Evolutionary conservation across 2,797 vertebrate genomes (phyloP).

Genomic region (Acrocephalus scirpaceus): DNA sequence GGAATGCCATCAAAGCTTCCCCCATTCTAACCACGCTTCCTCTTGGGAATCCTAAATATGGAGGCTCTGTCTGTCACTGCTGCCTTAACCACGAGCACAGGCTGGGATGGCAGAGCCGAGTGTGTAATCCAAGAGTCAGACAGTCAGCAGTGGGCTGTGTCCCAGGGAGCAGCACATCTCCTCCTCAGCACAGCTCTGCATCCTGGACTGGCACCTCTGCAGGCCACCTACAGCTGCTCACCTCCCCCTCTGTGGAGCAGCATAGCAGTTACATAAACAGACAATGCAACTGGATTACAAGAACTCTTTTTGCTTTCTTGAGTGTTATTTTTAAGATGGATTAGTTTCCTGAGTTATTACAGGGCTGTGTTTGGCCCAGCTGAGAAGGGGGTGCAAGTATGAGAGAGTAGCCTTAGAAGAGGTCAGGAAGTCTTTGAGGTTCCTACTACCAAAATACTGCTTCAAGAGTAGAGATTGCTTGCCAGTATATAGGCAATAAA

Average conservation of each 20-base stretch:
- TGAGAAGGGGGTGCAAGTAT: background rate
- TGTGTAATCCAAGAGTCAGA: background rate
- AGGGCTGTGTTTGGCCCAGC: background rate
- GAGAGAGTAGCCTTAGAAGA: background rate
- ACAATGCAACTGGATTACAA: background rate
- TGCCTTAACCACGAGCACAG: background rate
- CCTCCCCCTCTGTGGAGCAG: background rate
- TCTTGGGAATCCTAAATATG: background rate
- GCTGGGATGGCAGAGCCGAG: background rate
- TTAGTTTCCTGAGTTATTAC: background rate
- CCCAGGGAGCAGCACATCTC: background rate
- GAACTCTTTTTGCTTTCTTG: background rate
- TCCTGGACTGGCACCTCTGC: background rate
- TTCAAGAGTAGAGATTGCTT: background rate
- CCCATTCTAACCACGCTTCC: background rate
- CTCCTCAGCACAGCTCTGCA: background rate
- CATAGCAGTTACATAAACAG: accelerated
- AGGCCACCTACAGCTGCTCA: background rate
- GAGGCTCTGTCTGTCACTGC: background rate
- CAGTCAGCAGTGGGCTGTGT: accelerated
- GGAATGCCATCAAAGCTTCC: background rate
- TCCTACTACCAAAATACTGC: background rate
- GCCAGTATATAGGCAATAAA: background rate
- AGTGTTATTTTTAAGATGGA: background rate
- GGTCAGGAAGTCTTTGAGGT: background rate